Conservation (phyloP, 1,140 invertebrate genomes). For the Lutraria rhynchaena region DNA sequence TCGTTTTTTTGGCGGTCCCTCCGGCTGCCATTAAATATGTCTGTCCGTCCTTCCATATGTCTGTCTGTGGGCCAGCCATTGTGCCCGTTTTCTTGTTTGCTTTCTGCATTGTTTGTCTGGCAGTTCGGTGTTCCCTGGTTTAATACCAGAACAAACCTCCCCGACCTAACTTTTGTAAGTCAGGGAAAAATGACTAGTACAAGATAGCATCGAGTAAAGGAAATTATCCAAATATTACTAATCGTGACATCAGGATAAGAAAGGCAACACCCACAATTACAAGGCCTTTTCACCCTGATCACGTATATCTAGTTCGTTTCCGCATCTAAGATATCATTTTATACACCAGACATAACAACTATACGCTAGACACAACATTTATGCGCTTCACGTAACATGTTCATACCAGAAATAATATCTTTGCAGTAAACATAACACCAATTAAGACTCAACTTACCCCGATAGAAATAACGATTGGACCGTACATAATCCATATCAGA, state of each 20-base stretch:
- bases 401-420: not conserved
- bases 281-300: too few relatives aligned
- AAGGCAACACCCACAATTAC: too few relatives aligned
- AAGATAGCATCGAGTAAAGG: not conserved
- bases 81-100: not conserved
- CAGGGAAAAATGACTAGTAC: not conserved
- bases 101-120: too few relatives aligned
- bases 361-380: not conserved
- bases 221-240: too few relatives aligned
- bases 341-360: too few relatives aligned
- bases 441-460: constrained; percentile 63
- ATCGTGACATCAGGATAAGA: too few relatives aligned
- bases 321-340: too few relatives aligned
- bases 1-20: not conserved
- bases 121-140: too few relatives aligned
- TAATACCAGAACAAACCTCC: not conserved
- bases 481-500: constrained; percentile 73
- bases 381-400: not conserved
- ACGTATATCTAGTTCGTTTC: too few relatives aligned
- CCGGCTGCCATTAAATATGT: not conserved
- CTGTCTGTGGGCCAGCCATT: too few relatives aligned
- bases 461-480: constrained; percentile 71
- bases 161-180: not conserved
- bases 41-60: not conserved
- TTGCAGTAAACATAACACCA: not conserved